Conservation (phyloP, 2,888 invertebrate species). For the Pantelozetes paolii region DNA sequence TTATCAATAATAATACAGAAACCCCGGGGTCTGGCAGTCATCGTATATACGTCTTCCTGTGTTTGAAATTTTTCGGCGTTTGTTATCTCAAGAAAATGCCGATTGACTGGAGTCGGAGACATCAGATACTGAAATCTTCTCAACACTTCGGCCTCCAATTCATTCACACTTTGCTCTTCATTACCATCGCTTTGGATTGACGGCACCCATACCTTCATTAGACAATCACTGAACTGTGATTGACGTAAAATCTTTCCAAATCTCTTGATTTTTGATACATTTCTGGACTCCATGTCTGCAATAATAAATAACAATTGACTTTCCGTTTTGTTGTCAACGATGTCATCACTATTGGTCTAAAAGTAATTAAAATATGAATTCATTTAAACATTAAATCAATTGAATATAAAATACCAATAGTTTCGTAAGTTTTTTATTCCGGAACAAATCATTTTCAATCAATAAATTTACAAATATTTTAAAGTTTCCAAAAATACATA, state of each 20-base stretch:
- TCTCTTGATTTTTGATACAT: not conserved
- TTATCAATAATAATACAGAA: slow-evolving; percentile 42
- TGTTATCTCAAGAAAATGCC: not conserved
- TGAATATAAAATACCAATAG: too few relatives aligned
- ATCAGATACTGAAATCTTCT: not conserved
- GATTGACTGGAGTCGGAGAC: not conserved
- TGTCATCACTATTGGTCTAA: too few relatives aligned
- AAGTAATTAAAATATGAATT: too few relatives aligned
- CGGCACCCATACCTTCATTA: not conserved
- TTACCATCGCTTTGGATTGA: not conserved
- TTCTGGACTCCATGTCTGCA: not conserved
- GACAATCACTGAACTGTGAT: not conserved
- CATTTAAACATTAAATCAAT: too few relatives aligned
- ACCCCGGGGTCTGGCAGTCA: slow-evolving; percentile 37
- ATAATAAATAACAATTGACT: too few relatives aligned
- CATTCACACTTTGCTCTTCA: too few relatives aligned
- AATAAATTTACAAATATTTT: too few relatives aligned
- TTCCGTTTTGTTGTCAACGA: too few relatives aligned
- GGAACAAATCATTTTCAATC: too few relatives aligned
- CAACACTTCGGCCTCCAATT: not conserved
- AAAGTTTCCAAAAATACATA: too few relatives aligned
- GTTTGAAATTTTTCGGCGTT: not conserved
- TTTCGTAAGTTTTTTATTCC: too few relatives aligned
- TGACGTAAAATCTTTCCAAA: not conserved
- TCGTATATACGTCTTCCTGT: slow-evolving; percentile 14